These are phyloP conservation scores for Umimayanthus chanpuru DNA, from an alignment of 92 coral and sea anemone genomes.

Conservation along the genomic window DNA sequence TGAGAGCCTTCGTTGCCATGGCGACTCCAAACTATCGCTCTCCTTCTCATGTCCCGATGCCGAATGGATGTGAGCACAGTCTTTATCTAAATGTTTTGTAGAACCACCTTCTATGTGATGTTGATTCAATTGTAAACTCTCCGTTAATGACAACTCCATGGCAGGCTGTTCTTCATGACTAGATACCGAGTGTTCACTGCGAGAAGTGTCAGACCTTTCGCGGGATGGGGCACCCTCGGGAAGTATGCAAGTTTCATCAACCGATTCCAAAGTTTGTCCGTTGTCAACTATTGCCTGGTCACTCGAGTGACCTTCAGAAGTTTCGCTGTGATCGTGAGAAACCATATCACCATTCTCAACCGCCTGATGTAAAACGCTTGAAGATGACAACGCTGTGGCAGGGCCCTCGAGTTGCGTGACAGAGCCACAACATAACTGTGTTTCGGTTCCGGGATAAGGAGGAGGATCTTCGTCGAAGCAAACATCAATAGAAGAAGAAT, in stretches of 20 bases:
- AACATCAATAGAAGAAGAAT: neutral
- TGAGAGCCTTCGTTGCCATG: slow-evolving; percentile 39
- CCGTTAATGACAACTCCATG: neutral
- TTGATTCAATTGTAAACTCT: neutral
- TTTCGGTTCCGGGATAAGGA: slow-evolving; percentile 26
- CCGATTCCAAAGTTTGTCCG: neutral
- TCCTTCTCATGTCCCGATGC: neutral
- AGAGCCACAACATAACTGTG: neutral
- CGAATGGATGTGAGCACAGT: neutral
- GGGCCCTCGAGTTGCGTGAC: neutral
- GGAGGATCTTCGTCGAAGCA: slow-evolving; percentile 4
- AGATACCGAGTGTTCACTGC: neutral
- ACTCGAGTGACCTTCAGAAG: neutral
- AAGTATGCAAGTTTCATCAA: neutral
- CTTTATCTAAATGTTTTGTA: neutral
- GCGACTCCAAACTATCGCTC: slow-evolving; percentile 5
- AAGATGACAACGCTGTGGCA: neutral
- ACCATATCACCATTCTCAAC: neutral
- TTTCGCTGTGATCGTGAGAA: neutral
- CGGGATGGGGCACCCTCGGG: neutral
- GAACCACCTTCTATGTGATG: neutral
- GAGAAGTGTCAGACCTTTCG: neutral
- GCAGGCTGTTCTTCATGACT: neutral
- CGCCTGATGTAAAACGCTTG: neutral
- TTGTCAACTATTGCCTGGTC: neutral